Evolutionary conservation across 2,113 vertebrate species (phyloP), one percentile per base, ranked within the genome.

Genomic region (Octodon degus): DNA sequence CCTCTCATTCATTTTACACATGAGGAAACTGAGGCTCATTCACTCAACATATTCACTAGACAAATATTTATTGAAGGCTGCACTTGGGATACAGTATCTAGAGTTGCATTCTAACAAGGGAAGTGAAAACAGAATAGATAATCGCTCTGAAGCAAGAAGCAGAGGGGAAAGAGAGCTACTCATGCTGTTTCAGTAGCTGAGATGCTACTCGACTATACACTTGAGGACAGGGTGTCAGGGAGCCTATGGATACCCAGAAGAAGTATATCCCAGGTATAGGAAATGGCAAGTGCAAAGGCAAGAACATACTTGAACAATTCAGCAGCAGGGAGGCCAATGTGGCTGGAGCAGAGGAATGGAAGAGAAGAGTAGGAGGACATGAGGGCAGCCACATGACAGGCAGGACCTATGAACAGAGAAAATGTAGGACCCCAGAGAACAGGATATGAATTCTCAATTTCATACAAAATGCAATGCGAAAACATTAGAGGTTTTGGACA

Each of bases 21-120:
- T 82, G 96, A 97, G 90, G 97, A 97, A 97, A 97, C 97, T 97
- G 97, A 98, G 96, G 95, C 92, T 47, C 96, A 97, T 97, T 98
- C 93, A 92, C 60, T 65, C 50, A 90, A 91, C 58, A 95, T 27
- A 94, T 86, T 97, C 80, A 94, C 83, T 74, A 22, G 77, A 93
- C 86, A 95, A 94, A 96, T 94, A 97, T 95, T 97, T 96, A 96
- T 82, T 91, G 93, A 96, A 96, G 37, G 72, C 50, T 60, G 25
- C 88, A 43, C 63, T 96, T 84, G 20, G 65, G 90, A 76, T 90
- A 91, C 43, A 94, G 83, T 77, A 93, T 50, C 80, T 80, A 72
- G n/a, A 84, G 50, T 89, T 97, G 65, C 87, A 96, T 82, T 96
- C 50, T 94, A 89, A 95, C 55, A 55, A 96, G 53, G 24, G 25